Conservation (phyloP, 2,888 invertebrate species). For the Anoplius nigerrimus region DNA sequence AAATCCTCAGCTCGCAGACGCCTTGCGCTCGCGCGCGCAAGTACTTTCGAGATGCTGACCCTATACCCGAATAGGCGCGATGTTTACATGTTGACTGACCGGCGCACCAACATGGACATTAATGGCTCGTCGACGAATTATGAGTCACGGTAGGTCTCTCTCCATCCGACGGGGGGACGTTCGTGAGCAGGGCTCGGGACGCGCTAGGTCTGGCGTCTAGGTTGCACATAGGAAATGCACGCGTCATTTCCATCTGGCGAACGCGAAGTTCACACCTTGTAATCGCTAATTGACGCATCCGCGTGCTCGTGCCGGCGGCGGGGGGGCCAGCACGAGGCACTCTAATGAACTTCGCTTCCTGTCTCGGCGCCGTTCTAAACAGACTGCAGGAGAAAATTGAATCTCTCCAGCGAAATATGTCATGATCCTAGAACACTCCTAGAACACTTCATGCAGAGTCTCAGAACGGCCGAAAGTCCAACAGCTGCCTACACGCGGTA, state of each 20-base stretch:
- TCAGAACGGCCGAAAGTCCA: background rate
- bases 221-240: conserved; percentile 3
- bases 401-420: background rate
- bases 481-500: background rate
- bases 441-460: background rate
- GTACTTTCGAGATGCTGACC: background rate
- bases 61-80: background rate
- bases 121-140: conserved; percentile 11
- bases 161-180: background rate
- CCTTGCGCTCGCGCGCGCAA: no score
- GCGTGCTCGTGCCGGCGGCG: background rate
- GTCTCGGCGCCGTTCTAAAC: no score
- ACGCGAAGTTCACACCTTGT: conserved; percentile 1
- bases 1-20: no score
- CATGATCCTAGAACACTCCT: background rate
- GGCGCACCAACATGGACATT: conserved; percentile 9
- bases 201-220: background rate
- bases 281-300: conserved; percentile 4
- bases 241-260: background rate
- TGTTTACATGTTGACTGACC: background rate
- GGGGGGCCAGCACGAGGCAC: no score
- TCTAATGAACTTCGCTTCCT: no score
- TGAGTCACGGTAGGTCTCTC: conserved; percentile 13
- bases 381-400: no score
- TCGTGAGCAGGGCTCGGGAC: background rate